Percentiles rank a stretch among this genome's conserved stretches.
phyloP scores from a whole-genome alignment of 2,113 vertebrate genomes.

The Lepisosteus oculatus region DNA sequence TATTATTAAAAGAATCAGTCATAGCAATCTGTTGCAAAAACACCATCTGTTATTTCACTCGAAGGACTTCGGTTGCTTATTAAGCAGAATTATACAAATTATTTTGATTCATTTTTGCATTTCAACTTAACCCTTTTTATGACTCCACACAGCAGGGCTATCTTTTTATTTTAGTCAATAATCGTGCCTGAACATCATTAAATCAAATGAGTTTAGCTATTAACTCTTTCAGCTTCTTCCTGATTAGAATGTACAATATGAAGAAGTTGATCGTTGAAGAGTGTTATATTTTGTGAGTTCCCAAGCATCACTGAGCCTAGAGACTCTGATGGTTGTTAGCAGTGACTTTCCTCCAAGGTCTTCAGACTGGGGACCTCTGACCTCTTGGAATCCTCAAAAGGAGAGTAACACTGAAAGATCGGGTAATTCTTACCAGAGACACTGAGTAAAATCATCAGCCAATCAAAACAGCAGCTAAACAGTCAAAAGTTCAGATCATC shows the following conservation, averaged over 20 bases:
- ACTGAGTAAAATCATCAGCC: no score
- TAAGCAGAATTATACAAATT: constrained; percentile 56
- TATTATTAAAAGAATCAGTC: constrained; percentile 58
- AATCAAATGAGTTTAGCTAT: constrained; percentile 14
- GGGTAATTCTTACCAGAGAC: no score
- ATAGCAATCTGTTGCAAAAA: constrained; percentile 58
- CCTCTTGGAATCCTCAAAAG: no score
- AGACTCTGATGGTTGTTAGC: no score
- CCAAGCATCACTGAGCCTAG: no score
- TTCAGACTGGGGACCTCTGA: no score
- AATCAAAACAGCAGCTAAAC: no score
- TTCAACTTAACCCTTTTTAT: constrained; percentile 38
- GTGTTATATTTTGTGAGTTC: no score
- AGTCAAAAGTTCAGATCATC: no score
- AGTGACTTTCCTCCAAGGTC: no score
- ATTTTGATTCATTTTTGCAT: constrained; percentile 42
- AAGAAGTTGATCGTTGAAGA: no score
- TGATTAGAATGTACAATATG: background rate
- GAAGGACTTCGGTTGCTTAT: constrained; percentile 51
- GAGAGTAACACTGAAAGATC: no score
- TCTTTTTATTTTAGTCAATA: constrained; percentile 24
- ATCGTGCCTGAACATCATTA: constrained; percentile 20
- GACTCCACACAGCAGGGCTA: constrained; percentile 24
- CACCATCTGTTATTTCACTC: constrained; percentile 55
- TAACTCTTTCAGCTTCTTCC: constrained; percentile 17